Base-by-base conservation (phyloP, 2,797 vertebrate genomes). In the Microcaecilia unicolor region DNA sequence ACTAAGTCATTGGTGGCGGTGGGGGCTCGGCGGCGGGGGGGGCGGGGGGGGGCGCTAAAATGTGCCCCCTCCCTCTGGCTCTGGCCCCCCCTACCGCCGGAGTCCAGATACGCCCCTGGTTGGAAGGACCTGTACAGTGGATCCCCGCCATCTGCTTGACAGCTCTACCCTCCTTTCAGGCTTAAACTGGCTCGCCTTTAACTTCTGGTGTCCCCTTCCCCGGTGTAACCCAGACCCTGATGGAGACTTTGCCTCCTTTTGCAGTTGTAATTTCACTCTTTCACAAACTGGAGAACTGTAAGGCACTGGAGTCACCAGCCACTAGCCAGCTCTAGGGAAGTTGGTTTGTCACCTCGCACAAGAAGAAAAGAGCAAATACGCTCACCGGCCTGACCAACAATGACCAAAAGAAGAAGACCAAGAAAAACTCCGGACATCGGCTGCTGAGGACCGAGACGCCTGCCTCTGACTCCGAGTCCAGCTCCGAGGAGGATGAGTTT, bases 331-430 rank as follows among this genome's bases (percentile, higher is more conserved):
- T 31, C 49, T 39, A n/a, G n/a, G n/a, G n/a, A n/a, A n/a, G n/a
- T n/a, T n/a, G 53, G 66, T 37, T 43, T 36, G 51, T 87, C 66
- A 90, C 88, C 25, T 90, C 91, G 2, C 93, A 92, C 48, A 98
- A 97, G 72, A 98, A 89, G 72, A 98, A 97, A 95, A 78, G 93
- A 97, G 58, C 75, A 10, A 94, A 97, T 44, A 94, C 93, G 0
- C 39, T 98, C 41, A 97, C 98, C 23, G 91, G 90, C 24, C 81
- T 92, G 18, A 83, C 71, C 51, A 45, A 84, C 5, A 89, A 92
- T 61, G 83, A 80, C 29, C 87, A 91, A 33, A 81, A 90, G 34
- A 95, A 92, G 74, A 94, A 93, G 61, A 65, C 87, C 31, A 92
- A 92, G 58, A 89, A 92, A 50, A 81, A 89, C 2, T 87, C 87